These are phyloP conservation scores for Ginglymostoma cirratum DNA, from an alignment of 2,113 vertebrate genomes.

Conservation along the genomic window DNA sequence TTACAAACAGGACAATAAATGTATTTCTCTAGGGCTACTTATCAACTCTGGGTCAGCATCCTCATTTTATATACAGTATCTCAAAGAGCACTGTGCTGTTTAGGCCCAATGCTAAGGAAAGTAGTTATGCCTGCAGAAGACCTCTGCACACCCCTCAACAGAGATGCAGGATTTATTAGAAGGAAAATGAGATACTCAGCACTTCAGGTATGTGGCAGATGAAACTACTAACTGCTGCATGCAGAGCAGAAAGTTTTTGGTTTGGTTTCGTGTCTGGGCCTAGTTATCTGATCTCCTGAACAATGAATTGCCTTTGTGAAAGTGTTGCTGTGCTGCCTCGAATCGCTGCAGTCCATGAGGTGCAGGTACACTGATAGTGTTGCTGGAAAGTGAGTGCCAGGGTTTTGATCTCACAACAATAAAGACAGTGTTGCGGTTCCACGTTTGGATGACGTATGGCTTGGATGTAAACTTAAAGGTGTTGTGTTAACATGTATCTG, in stretches of 20 bases:
- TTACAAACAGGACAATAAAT: background rate
- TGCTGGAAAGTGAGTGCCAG: too few species aligned
- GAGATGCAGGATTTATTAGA: background rate
- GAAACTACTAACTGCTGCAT: background rate
- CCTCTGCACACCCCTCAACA: background rate
- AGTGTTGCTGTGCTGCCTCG: too few species aligned
- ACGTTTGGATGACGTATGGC: too few species aligned
- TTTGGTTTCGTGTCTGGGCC: background rate
- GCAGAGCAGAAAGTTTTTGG: background rate
- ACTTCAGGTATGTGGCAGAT: background rate
- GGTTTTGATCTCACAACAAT: too few species aligned
- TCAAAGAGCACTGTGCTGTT: background rate
- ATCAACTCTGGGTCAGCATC: background rate
- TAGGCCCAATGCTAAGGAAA: background rate
- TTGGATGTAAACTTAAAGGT: too few species aligned
- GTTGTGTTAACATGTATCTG: too few species aligned
- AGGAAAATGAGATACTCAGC: background rate
- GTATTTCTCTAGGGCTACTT: background rate
- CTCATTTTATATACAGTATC: background rate
- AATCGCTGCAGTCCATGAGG: too few species aligned
- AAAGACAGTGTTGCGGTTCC: too few species aligned
- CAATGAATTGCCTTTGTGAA: background rate
- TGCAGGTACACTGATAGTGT: too few species aligned
- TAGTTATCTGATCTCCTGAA: background rate
- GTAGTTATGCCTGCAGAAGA: background rate